Base-by-base conservation (phyloP, 1,140 invertebrate genomes). In the Drosophila asahinai region DNA sequence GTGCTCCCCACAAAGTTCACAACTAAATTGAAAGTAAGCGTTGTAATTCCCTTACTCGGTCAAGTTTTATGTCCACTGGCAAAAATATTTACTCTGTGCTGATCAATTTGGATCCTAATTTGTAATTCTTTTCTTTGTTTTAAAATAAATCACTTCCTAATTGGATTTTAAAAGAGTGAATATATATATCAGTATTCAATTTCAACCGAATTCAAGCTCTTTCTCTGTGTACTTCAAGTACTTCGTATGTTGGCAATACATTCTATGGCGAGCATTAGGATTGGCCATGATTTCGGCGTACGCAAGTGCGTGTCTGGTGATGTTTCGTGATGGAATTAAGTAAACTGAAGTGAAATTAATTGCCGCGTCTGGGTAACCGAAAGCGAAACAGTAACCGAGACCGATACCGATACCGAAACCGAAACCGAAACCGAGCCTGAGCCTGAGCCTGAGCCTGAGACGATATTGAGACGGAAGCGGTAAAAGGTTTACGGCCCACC, bases 261-360 rank as follows among this genome's bases (percentile, higher is more conserved):
- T 77, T 77, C 65, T 51, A 74, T 64, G 51, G 55, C 55, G 22
- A 27, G 27, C 45, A 8, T 45, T 5, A 33, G 71, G 68, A 68
- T 65, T 52, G 68, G 51, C 45, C 43, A 80, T 71, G 63, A 77
- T 62, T 66, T 62, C 25, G 66, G 45, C 59, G 47, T 71, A 81
- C 57, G 79, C 52, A 59, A 80, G 80, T 86, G 83, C 83, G 83
- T 86, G 83, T 72, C 67, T 63, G 66, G 47, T 80, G 67, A 80
- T 66, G 80, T 83, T 83, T 87, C 83, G 83, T 87, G 84, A 87
- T 86, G 70, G 65, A 87, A 87, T 87, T 87, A 81, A 74, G 80
- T 77, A 87, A 86, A 81, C 73, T 87, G 77, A 87, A 87, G 84
- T 87, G 80, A 87, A 89, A 83, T 87, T 83, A 87, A 87, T 87